Evolutionary conservation across 2,113 vertebrate genomes (phyloP).

Genomic region (Carassius auratus): DNA sequence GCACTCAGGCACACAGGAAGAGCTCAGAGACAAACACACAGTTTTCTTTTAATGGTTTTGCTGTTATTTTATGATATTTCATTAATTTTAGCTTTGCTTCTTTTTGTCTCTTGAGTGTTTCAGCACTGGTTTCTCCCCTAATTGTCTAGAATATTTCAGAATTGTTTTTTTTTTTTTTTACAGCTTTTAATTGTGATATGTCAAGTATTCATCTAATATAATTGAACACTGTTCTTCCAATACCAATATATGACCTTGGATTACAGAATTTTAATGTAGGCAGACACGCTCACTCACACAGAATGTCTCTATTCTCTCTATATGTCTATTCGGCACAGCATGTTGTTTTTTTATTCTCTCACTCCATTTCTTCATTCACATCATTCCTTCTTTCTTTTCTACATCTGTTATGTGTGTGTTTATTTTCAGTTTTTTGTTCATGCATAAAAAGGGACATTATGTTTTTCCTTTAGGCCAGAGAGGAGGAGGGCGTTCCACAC

Average conservation of each 20-base stretch:
- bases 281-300: neutral
- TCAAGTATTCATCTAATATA: neutral
- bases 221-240: neutral
- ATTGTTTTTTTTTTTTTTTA: neutral
- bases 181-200: neutral
- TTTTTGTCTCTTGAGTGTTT: neutral
- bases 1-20: neutral
- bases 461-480: slow-evolving; percentile 99
- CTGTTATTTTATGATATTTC: neutral
- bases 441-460: slow-evolving; percentile 99
- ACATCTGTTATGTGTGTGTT: slow-evolving; percentile 68
- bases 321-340: slow-evolving; percentile 45
- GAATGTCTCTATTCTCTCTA: slow-evolving; percentile 12
- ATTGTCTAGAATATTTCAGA: neutral
- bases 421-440: slow-evolving; percentile 87
- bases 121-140: neutral
- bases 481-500: slow-evolving; percentile 98
- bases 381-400: slow-evolving; percentile 67
- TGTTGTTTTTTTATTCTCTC: slow-evolving; percentile 36
- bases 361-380: slow-evolving; percentile 42
- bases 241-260: neutral
- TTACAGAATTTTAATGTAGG: neutral
- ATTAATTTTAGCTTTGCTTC: neutral
- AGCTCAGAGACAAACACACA: neutral
- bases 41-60: neutral